phyloP scores from a whole-genome alignment of 2,113 vertebrate genomes.

The Hippocampus guttulatus region DNA sequence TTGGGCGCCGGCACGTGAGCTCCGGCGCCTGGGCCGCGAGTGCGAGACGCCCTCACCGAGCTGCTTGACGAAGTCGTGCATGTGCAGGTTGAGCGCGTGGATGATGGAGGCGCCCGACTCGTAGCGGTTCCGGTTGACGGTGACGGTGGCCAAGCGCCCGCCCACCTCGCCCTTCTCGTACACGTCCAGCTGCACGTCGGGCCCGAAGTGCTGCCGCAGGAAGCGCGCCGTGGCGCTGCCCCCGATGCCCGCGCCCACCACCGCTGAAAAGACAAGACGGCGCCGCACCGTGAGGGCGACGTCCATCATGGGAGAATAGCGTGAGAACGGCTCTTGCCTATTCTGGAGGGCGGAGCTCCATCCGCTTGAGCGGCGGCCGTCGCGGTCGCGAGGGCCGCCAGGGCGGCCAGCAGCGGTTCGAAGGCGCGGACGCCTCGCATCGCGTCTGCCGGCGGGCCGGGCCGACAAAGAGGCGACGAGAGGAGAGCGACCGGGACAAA shows the following conservation, averaged over 20 bases:
- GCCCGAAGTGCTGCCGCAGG: conserved; percentile 92
- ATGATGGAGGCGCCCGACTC: conserved; percentile 90
- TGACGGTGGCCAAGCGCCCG: conserved; percentile 87
- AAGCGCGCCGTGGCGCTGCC: conserved; percentile 88
- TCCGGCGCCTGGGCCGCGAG: too few species aligned
- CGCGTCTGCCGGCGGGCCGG: neutral
- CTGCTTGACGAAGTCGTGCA: conserved; percentile 94
- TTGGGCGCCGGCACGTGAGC: too few species aligned
- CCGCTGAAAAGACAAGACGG: conserved; percentile 67
- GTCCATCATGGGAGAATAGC: too few species aligned
- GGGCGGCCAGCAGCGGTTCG: conserved; percentile 21
- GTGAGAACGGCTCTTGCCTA: conserved; percentile 49
- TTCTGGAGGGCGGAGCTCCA: conserved; percentile 72
- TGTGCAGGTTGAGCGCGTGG: conserved; percentile 92
- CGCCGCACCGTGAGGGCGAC: too few species aligned
- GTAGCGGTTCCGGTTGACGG: conserved; percentile 89
- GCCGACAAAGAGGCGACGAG: neutral
- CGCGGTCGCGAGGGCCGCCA: conserved; percentile 18
- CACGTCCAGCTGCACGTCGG: conserved; percentile 88
- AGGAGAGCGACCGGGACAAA: neutral
- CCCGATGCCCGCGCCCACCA: conserved; percentile 90
- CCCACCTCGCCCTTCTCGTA: conserved; percentile 84
- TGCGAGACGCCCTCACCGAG: conserved; percentile 80
- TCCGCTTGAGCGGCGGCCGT: conserved; percentile 53
- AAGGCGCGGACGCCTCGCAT: neutral